Evolutionary conservation across 2,888 invertebrate genomes (phyloP).

Genomic region (Aelia acuminata): DNA sequence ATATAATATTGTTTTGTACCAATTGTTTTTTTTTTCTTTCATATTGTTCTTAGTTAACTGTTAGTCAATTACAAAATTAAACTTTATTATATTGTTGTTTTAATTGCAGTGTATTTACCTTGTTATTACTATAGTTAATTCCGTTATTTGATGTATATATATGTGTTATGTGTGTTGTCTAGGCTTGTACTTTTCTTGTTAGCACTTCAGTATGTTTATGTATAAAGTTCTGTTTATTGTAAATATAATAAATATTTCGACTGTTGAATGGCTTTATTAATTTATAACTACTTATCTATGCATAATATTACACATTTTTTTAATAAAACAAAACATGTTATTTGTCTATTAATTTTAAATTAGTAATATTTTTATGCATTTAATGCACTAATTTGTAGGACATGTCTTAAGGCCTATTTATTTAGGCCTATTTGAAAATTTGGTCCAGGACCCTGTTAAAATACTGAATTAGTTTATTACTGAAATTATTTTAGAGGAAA

Average conservation of each 20-base stretch:
- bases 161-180: background rate
- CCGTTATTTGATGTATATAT: constrained; percentile 4
- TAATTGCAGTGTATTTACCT: constrained; percentile 29
- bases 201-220: background rate
- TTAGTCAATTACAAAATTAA: constrained; percentile 15
- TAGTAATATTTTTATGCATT: no score
- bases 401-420: no score
- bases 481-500: no score
- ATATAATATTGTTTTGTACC: constrained; percentile 21
- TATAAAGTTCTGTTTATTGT: constrained; percentile 28
- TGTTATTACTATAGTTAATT: background rate
- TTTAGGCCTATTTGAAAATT: no score
- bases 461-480: no score
- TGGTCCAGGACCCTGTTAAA: no score
- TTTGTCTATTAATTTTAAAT: no score
- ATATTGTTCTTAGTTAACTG: constrained; percentile 18
- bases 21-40: constrained; percentile 12
- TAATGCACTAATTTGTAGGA: no score
- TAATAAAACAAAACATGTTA: no score
- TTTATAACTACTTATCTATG: background rate
- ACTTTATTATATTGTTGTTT: constrained; percentile 43
- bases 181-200: constrained; percentile 18
- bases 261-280: background rate
- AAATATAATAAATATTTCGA: constrained; percentile 23
- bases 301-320: background rate